Base-by-base conservation (phyloP, 1,140 invertebrate genomes). In the Sycophaga agraensis region DNA sequence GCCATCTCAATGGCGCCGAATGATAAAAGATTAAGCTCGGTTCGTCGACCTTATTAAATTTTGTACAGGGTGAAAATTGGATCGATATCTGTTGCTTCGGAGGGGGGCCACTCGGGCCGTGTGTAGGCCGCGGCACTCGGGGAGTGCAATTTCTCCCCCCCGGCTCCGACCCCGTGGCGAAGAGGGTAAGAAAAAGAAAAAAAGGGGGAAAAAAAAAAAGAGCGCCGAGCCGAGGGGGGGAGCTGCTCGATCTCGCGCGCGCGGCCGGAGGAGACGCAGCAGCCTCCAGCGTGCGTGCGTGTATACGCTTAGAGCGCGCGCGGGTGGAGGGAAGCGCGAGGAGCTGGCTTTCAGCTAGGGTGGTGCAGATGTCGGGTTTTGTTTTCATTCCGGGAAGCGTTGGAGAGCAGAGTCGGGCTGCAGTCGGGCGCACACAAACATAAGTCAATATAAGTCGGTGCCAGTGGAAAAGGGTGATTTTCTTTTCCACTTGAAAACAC, bases 351-450 rank as follows among this genome's bases (percentile, higher is more conserved):
- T 40, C 58, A n/a, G n/a, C n/a, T n/a, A n/a, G n/a, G n/a, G n/a
- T n/a, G n/a, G n/a, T n/a, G 31, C 56, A 55, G 42, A 46, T 54
- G 42, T 61, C 45, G 35, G 9, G 43, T 50, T 63, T 63, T 56
- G 53, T 63, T 63, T 63, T 63, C 53, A 14, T 63, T 63, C 60
- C 28, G 35, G 50, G 53, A 63, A 63, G n/a, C 42, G 56, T 63
- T 50, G n/a, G 42, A 40, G 42, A 55, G 46, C n/a, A n/a, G n/a
- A n/a, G n/a, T n/a, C 24, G 40, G 46, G 31, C 35, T 50, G 60
- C 60, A 56, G 42, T 63, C 56, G 60, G 50, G 42, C n/a, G n/a
- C 56, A 63, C 60, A 63, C 60, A 63, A 63, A 63, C 53, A 63
- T 54, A 63, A 63, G 60, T 63, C 53, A 63, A 63, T 63, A 63